Evolutionary conservation across 2,888 invertebrate genomes (phyloP), one percentile per base, ranked within the genome.

Genomic region (Diplolepis rosae): DNA sequence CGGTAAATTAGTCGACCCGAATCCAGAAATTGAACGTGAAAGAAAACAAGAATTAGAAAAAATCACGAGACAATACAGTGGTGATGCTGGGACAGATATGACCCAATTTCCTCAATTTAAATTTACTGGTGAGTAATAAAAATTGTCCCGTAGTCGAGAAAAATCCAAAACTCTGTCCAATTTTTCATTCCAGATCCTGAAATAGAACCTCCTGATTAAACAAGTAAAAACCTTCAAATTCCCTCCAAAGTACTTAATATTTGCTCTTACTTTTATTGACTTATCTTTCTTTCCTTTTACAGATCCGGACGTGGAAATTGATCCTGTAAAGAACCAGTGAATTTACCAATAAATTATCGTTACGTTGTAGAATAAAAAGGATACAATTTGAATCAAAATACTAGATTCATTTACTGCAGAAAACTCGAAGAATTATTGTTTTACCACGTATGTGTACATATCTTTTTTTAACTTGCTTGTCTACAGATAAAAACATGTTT

Each of bases 71-170:
- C 93, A 94, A 79, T 97, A 90, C 84, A 94, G 94, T 52, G 95
- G 95, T 80, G 94, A 92, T 67, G 86, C 91, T 11, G 95, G 95
- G 51, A 92, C 92, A 4, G 96, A 98, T 86, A 95, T 98, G 95
- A 94, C 95, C 18, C 91, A 96, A 88, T 98, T 98, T 89, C 98
- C 98, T 11, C 87, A 92, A 13, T 94, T 98, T 87, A 94, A 93
- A 85, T 98, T 97, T 83, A 90, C 91, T 27, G 95, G 88, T 88
- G 83, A 3, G n/a, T 28, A 15, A 18, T 9, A 56, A 18, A 35
- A 30, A 2, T 27, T 13, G 28, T 9, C 11, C n/a, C n/a, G n/a
- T n/a, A 65, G 15, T 39, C 35, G 4, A 18, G 1, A 28, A 1
- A 11, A 50, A 35, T 9, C 18, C 7, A 28, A 11, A 30, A n/a